Evolutionary conservation across 2,888 invertebrate species (phyloP).

Genomic region (Bellardia pandia): DNA sequence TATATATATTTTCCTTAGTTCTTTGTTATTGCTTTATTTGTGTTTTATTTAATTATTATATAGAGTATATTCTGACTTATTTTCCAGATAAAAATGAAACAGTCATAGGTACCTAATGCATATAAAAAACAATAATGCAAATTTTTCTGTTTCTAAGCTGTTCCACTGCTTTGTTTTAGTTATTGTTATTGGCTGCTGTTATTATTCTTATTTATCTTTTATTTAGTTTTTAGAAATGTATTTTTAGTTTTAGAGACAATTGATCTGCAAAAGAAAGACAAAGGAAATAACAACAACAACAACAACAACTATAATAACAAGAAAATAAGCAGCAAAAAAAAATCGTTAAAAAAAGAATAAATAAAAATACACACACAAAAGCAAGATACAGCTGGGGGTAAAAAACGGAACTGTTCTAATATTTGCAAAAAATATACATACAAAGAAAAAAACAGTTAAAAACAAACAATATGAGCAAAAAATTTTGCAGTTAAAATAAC

Average conservation of each 20-base stretch:
- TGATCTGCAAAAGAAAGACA: slow-evolving; percentile 30
- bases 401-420: not conserved
- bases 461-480: not conserved
- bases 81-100: not conserved
- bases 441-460: not conserved
- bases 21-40: too few species aligned
- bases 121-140: not conserved
- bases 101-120: not conserved
- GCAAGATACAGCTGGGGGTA: slow-evolving; percentile 8
- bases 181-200: not conserved
- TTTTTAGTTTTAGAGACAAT: slow-evolving; percentile 3
- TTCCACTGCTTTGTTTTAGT: not conserved
- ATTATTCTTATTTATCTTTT: not conserved
- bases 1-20: too few species aligned
- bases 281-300: not conserved
- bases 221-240: not conserved
- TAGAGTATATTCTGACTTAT: not conserved
- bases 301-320: not conserved
- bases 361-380: slow-evolving; percentile 30
- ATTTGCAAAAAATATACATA: not conserved
- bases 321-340: slow-evolving; percentile 20
- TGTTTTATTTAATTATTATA: too few species aligned
- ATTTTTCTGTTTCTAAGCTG: not conserved
- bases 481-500: not conserved
- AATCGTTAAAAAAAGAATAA: slow-evolving; percentile 21